A percentile compares a stretch with the other conserved stretches of the same genome.
phyloP scores from a whole-genome alignment of 2,113 vertebrate genomes.

The Menura novaehollandiae region DNA sequence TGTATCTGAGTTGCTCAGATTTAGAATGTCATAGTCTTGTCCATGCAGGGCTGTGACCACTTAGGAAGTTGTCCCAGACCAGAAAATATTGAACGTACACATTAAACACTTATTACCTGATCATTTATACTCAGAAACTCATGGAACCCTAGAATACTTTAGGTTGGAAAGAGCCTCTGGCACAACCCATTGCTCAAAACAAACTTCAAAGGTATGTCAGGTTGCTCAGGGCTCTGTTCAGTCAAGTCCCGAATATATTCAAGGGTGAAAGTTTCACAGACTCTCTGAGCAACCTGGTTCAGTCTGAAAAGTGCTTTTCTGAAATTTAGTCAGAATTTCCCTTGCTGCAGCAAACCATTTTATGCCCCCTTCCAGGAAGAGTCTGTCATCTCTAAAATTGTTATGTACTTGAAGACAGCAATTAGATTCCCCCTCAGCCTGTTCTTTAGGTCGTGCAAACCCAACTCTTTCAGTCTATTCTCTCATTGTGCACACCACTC shows the following conservation, averaged over 20 bases:
- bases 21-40: not conserved
- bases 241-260: not conserved
- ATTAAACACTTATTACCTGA: not conserved
- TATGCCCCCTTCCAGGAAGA: not conserved
- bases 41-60: not conserved
- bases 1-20: not conserved
- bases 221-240: not conserved
- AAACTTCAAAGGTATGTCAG: not conserved
- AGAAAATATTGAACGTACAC: not conserved
- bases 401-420: not conserved
- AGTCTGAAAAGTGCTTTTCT: not conserved
- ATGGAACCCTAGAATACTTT: not conserved
- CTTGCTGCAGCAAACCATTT: not conserved
- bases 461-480: rapidly evolving
- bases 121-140: not conserved
- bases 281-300: not conserved
- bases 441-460: not conserved
- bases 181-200: not conserved
- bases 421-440: not conserved
- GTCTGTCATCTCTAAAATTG: not conserved
- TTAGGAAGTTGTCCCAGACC: not conserved
- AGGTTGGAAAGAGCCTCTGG: not conserved
- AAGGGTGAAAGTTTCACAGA: not conserved
- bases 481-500: rapidly evolving
- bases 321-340: not conserved